These are phyloP conservation scores for Muricea muricata DNA, from an alignment of 92 coral and sea anemone species.

Conservation along the genomic window DNA sequence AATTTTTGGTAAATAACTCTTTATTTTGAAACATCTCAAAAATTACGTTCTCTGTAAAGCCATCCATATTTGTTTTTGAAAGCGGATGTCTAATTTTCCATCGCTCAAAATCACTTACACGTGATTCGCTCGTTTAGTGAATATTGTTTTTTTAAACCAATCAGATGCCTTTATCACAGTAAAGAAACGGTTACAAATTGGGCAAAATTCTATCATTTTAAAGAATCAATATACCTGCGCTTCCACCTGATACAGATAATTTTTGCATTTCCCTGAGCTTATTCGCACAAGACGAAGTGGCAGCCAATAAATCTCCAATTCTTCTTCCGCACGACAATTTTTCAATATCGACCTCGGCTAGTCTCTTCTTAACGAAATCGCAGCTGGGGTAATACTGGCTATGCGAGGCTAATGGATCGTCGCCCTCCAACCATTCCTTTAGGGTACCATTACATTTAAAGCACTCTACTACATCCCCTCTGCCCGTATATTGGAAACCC, in stretches of 20 bases:
- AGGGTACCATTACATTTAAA: slow-evolving; percentile 93
- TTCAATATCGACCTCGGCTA: slow-evolving; percentile 54
- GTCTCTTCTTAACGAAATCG: slow-evolving; percentile 68
- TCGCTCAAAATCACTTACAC: too few relatives aligned
- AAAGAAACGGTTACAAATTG: too few relatives aligned
- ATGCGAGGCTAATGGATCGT: slow-evolving; percentile 84
- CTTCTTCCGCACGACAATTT: slow-evolving; percentile 72
- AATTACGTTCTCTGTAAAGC: too few relatives aligned
- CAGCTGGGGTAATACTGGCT: slow-evolving; percentile 94
- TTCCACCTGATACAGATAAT: slow-evolving; percentile 3
- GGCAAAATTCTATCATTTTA: too few relatives aligned
- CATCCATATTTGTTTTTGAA: too few relatives aligned
- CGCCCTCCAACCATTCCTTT: slow-evolving; percentile 94
- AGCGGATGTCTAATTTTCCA: too few relatives aligned
- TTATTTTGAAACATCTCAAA: too few relatives aligned
- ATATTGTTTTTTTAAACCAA: too few relatives aligned
- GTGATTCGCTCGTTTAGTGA: too few relatives aligned
- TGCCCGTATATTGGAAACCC: slow-evolving; percentile 94
- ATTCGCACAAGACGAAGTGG: slow-evolving; percentile 75
- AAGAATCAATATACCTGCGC: slow-evolving; percentile 42
- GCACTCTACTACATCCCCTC: slow-evolving; percentile 96
- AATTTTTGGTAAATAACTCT: too few relatives aligned
- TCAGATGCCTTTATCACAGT: too few relatives aligned
- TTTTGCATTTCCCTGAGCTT: slow-evolving; percentile 77
- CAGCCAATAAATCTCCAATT: slow-evolving; percentile 83